These are phyloP conservation scores for Cyanistes caeruleus DNA, from an alignment of 2,113 vertebrate genomes.

Conservation along the genomic window DNA sequence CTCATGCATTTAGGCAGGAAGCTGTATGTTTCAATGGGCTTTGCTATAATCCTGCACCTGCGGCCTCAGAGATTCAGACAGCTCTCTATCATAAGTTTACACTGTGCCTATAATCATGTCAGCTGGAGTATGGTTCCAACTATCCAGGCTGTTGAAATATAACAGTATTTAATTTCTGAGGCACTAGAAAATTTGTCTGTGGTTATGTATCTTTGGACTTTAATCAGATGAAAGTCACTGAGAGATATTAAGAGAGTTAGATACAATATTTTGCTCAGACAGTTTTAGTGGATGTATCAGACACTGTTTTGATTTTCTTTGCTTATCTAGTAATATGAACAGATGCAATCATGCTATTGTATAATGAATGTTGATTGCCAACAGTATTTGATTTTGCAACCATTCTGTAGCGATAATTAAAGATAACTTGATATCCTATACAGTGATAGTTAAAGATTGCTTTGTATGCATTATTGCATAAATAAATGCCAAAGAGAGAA, in stretches of 20 bases:
- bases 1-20: conserved; percentile 76
- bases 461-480: conserved; percentile 67
- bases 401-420: conserved; percentile 80
- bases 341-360: conserved; percentile 81
- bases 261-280: conserved; percentile 82
- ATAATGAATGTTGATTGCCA: conserved; percentile 82
- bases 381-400: conserved; percentile 78
- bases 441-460: conserved; percentile 75
- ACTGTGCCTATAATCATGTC: conserved; percentile 74
- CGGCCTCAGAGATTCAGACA: conserved; percentile 77
- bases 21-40: conserved; percentile 75
- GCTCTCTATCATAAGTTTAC: conserved; percentile 72
- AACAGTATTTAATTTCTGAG: conserved; percentile 76
- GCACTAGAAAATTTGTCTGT: conserved; percentile 78
- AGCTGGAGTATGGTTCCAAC: conserved; percentile 69
- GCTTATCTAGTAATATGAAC: conserved; percentile 82
- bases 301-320: conserved; percentile 78
- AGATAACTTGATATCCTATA: conserved; percentile 78
- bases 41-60: conserved; percentile 83
- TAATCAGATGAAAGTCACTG: conserved; percentile 81
- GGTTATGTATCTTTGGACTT: conserved; percentile 78
- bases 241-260: conserved; percentile 78
- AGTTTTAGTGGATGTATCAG: conserved; percentile 78
- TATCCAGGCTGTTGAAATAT: conserved; percentile 73
- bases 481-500: conserved; percentile 61